Conservation (phyloP, 30 jellyfish, hydroid and myxozoan genomes). For the Hydractinia symbiolongicarpus region DNA sequence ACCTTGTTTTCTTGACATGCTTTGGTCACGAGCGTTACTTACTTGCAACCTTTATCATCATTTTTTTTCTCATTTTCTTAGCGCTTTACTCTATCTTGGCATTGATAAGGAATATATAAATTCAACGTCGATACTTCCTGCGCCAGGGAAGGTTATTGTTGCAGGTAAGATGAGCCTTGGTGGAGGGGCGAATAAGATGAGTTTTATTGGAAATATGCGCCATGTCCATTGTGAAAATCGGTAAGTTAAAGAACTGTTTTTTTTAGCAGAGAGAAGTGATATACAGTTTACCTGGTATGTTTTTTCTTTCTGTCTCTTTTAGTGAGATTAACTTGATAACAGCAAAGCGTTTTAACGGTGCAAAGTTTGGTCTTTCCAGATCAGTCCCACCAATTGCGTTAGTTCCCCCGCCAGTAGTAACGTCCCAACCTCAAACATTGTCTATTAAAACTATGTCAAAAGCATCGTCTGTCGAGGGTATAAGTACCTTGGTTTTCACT, state of each 20-base stretch:
- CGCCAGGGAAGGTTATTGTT: background rate
- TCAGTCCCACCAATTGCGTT: conserved; percentile 2
- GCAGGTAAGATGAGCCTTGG: background rate
- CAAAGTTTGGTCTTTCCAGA: conserved; percentile 34
- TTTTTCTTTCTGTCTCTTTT: background rate
- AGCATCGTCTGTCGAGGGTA: too few relatives aligned
- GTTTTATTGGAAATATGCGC: conserved; percentile 35
- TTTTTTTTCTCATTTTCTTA: too few relatives aligned
- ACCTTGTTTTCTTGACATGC: too few relatives aligned
- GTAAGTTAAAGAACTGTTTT: conserved; percentile 6
- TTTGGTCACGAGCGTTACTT: too few relatives aligned
- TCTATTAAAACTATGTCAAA: too few relatives aligned
- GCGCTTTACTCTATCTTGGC: too few relatives aligned
- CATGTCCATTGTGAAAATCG: conserved; percentile 35
- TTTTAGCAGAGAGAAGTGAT: too few relatives aligned
- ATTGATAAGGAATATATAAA: too few relatives aligned
- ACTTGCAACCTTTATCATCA: too few relatives aligned
- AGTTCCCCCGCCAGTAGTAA: conserved; percentile 37
- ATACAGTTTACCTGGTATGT: background rate
- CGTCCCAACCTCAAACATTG: background rate
- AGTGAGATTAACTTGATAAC: conserved; percentile 54
- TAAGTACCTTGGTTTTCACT: too few relatives aligned
- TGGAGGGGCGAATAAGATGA: background rate
- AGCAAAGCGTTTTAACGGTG: conserved; percentile 23
- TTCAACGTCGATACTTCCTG: background rate